Conservation (phyloP, 1,140 invertebrate species). For the Pogonomyrmex californicus region DNA sequence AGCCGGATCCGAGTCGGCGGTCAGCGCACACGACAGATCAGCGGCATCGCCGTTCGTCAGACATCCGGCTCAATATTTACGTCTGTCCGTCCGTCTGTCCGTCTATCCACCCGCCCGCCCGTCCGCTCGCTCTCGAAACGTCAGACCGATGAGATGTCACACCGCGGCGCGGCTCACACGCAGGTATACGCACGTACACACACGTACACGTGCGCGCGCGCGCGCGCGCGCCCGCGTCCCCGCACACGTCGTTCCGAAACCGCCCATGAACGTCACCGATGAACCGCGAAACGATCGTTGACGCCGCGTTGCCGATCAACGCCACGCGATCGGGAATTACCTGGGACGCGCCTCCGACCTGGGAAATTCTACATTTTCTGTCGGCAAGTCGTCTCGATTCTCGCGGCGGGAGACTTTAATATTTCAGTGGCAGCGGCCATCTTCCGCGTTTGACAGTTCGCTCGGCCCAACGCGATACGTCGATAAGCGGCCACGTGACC, state of each 20-base stretch:
- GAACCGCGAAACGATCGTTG: slow-evolving; percentile 29
- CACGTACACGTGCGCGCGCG: background rate
- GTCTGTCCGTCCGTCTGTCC: slow-evolving; percentile 73
- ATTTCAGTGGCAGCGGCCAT: slow-evolving; percentile 82
- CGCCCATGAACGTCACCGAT: slow-evolving; percentile 66
- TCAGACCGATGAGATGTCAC: slow-evolving; percentile 73
- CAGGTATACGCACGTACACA: background rate
- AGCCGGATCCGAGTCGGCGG: slow-evolving; percentile 5
- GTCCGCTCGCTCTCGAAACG: slow-evolving; percentile 75
- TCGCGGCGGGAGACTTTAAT: slow-evolving; percentile 76
- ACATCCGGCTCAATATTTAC: slow-evolving; percentile 79
- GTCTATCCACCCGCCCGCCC: slow-evolving; percentile 64
- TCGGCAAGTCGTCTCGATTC: slow-evolving; percentile 63
- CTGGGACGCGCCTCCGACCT: slow-evolving; percentile 70
- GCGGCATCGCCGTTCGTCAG: slow-evolving; percentile 56
- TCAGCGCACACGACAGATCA: slow-evolving; percentile 19
- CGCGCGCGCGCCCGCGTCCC: background rate
- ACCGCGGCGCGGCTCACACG: slow-evolving; percentile 24
- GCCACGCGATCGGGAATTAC: slow-evolving; percentile 69
- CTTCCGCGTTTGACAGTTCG: slow-evolving; percentile 75
- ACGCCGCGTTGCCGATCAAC: background rate
- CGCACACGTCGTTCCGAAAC: slow-evolving; percentile 65
- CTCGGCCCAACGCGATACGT: slow-evolving; percentile 77
- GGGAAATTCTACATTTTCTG: slow-evolving; percentile 80
- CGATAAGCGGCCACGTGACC: slow-evolving; percentile 80